Evolutionary conservation across 2,888 invertebrate genomes (phyloP).

Genomic region (Cancer borealis): DNA sequence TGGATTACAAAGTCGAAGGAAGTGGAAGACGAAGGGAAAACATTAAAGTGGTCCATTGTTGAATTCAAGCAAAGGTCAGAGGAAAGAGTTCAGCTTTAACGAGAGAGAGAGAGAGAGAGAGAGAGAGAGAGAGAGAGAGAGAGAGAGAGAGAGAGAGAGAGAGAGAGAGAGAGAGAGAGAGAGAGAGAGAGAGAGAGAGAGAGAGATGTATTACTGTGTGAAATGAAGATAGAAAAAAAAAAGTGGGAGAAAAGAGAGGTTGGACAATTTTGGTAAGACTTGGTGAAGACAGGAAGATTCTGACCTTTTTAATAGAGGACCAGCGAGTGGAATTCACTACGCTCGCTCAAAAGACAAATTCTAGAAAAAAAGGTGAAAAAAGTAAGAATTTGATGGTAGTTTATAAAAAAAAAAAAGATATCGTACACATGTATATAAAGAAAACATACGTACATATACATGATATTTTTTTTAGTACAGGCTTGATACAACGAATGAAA

Average conservation of each 20-base stretch:
- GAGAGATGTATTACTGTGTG: background rate
- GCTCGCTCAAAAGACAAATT: background rate
- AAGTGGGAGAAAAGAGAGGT: background rate
- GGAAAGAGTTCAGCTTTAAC: slow-evolving; percentile 34
- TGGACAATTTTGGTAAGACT: background rate
- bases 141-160: slow-evolving; percentile 44
- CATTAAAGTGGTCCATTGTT: background rate
- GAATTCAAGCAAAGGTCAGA: slow-evolving; percentile 43
- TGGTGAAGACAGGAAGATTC: background rate
- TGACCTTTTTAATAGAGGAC: background rate
- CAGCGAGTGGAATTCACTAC: background rate
- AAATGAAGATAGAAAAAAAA: background rate
- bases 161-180: slow-evolving; percentile 42
- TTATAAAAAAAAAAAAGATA: background rate
- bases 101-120: slow-evolving; percentile 43
- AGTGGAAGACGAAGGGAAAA: background rate
- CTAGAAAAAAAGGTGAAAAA: background rate
- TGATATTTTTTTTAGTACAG: background rate
- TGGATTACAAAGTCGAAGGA: background rate
- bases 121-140: slow-evolving; percentile 45
- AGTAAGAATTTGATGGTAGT: background rate
- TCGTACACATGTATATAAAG: background rate
- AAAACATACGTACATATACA: background rate
- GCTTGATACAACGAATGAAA: background rate
- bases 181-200: slow-evolving; percentile 32